phyloP scores from a whole-genome alignment of 2,797 vertebrate genomes.

The Oreonectes daqikongensis region DNA sequence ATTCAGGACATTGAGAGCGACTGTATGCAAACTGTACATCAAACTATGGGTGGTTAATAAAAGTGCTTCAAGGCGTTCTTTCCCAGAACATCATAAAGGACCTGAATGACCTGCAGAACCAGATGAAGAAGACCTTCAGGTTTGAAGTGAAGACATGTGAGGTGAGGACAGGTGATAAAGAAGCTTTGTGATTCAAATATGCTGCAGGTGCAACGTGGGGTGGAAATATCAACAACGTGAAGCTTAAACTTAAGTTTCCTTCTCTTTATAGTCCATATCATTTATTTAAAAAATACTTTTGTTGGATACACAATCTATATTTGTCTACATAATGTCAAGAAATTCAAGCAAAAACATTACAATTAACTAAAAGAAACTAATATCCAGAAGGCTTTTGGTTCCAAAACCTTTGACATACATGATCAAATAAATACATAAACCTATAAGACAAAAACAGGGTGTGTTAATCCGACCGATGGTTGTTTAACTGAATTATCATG shows the following conservation, averaged over 20 bases:
- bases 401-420: too few relatives aligned
- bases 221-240: background rate
- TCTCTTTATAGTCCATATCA: too few relatives aligned
- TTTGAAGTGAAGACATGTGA: background rate
- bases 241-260: too few relatives aligned
- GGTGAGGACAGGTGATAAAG: background rate
- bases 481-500: background rate
- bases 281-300: too few relatives aligned
- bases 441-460: background rate
- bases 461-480: background rate
- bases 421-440: background rate
- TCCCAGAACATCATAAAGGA: background rate
- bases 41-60: too few relatives aligned
- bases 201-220: background rate
- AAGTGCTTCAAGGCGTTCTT: background rate
- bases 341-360: too few relatives aligned
- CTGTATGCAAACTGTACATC: too few relatives aligned
- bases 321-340: too few relatives aligned
- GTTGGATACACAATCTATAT: too few relatives aligned
- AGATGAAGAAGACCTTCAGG: constrained; percentile 4
- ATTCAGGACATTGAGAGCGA: too few relatives aligned
- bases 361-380: too few relatives aligned
- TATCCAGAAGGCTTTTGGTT: too few relatives aligned
- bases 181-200: background rate
- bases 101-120: constrained; percentile 23